Evolutionary conservation across 2,797 vertebrate species (phyloP).

Genomic region (Parambassis ranga): DNA sequence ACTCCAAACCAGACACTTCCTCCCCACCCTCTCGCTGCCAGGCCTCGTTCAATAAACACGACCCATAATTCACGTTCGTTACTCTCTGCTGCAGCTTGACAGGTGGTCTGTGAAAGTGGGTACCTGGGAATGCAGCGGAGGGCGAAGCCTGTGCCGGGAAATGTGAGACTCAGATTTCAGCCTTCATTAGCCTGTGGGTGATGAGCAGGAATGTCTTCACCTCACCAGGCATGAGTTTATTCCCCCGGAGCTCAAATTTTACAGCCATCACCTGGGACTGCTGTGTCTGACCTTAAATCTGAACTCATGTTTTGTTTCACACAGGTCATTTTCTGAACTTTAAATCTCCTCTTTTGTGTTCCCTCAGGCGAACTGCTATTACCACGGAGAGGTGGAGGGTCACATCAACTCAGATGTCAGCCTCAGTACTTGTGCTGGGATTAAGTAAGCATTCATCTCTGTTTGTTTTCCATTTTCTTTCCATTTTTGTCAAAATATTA

Average conservation of each 20-base stretch:
- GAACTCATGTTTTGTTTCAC: conserved; percentile 1
- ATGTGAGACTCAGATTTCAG: conserved; percentile 26
- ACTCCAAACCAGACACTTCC: conserved; percentile 74
- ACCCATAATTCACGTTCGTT: conserved; percentile 47
- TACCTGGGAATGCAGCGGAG: conserved; percentile 38
- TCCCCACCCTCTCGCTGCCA: conserved; percentile 53
- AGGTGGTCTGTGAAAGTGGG: conserved; percentile 58
- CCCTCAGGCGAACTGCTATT: conserved; percentile 82
- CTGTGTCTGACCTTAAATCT: conserved; percentile 14
- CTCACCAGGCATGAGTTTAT: conserved; percentile 14
- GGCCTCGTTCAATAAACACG: conserved; percentile 61
- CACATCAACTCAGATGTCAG: conserved; percentile 74
- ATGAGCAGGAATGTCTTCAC: conserved; percentile 26
- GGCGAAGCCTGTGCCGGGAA: conserved; percentile 15
- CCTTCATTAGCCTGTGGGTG: conserved; percentile 28
- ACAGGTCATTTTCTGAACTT: neutral
- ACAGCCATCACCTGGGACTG: conserved; percentile 23
- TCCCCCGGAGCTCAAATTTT: conserved; percentile 30
- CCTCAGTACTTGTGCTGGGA: conserved; percentile 79
- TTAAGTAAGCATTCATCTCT: conserved; percentile 74
- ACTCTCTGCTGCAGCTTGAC: conserved; percentile 40
- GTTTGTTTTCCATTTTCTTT: neutral
- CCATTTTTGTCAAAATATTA: neutral
- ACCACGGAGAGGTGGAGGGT: conserved; percentile 81
- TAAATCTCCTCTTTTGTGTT: conserved; percentile 25